Conservation (phyloP, 2,797 vertebrate species). For the Agapornis canus region DNA sequence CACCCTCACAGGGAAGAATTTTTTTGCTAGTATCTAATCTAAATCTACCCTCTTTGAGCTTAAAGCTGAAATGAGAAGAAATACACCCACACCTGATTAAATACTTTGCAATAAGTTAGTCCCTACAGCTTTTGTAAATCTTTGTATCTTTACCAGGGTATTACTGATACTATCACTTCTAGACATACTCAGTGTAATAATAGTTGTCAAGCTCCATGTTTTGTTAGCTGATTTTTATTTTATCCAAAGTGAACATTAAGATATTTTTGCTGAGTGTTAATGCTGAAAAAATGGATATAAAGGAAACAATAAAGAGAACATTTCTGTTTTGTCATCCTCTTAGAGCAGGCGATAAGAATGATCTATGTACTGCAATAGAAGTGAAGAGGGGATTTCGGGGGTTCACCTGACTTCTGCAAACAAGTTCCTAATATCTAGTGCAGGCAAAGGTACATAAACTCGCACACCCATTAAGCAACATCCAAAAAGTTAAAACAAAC, state of each 20-base stretch:
- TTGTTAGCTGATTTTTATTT: neutral
- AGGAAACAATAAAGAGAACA: neutral
- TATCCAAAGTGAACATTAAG: neutral
- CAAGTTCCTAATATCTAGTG: neutral
- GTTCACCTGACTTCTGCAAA: neutral
- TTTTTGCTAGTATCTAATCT: neutral
- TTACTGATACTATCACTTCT: neutral
- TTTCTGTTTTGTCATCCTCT: neutral
- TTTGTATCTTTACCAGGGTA: neutral
- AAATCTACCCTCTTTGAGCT: neutral
- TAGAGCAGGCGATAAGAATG: neutral
- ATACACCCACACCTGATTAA: neutral
- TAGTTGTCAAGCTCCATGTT: neutral
- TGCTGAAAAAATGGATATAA: neutral
- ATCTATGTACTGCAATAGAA: neutral
- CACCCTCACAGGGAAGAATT: neutral
- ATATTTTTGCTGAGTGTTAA: neutral
- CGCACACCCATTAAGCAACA: neutral
- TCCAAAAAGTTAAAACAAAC: neutral
- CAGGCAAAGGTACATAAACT: neutral
- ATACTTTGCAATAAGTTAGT: neutral
- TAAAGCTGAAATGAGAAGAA: neutral
- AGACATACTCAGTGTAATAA: neutral
- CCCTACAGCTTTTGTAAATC: neutral
- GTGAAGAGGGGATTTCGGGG: neutral